A percentile compares a stretch with the other conserved stretches of the same genome.
These are phyloP conservation scores for Pholis gunnellus DNA, from an alignment of 2,113 vertebrate species.

Conservation along the genomic window DNA sequence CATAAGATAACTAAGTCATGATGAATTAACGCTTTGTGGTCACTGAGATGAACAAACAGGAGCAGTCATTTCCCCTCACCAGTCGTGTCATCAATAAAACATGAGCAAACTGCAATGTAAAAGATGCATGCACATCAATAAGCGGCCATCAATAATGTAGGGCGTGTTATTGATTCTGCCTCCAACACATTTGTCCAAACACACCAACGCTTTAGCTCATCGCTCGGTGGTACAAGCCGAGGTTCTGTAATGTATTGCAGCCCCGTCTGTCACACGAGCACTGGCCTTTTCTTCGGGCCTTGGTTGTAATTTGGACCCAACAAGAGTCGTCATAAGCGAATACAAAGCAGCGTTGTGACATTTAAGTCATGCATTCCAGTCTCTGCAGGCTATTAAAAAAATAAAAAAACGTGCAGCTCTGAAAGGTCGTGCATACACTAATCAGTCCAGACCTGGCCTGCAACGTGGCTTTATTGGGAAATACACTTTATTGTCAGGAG, in stretches of 20 bases:
- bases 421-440: slow-evolving; percentile 61
- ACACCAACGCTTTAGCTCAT: slow-evolving; percentile 13
- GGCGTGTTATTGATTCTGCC: slow-evolving; percentile 54
- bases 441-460: slow-evolving; percentile 28
- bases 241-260: slow-evolving; percentile 7
- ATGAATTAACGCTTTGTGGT: slow-evolving; percentile 36
- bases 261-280: not conserved
- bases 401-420: slow-evolving; percentile 36
- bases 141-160: slow-evolving; percentile 70
- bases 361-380: slow-evolving; percentile 47
- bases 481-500: not conserved
- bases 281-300: slow-evolving; percentile 24
- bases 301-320: slow-evolving; percentile 14
- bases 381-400: slow-evolving; percentile 51
- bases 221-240: slow-evolving; percentile 10
- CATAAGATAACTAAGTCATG: slow-evolving; percentile 24
- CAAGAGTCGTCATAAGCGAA: slow-evolving; percentile 19
- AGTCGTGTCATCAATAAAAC: slow-evolving; percentile 59
- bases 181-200: slow-evolving; percentile 46
- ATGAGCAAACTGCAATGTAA: slow-evolving; percentile 47
- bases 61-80: slow-evolving; percentile 22
- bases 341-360: slow-evolving; percentile 52
- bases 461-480: not conserved
- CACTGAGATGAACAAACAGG: slow-evolving; percentile 34
- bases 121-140: slow-evolving; percentile 69